Evolutionary conservation across 2,888 invertebrate genomes (phyloP).

Genomic region (Caenorhabditis imperialis): DNA sequence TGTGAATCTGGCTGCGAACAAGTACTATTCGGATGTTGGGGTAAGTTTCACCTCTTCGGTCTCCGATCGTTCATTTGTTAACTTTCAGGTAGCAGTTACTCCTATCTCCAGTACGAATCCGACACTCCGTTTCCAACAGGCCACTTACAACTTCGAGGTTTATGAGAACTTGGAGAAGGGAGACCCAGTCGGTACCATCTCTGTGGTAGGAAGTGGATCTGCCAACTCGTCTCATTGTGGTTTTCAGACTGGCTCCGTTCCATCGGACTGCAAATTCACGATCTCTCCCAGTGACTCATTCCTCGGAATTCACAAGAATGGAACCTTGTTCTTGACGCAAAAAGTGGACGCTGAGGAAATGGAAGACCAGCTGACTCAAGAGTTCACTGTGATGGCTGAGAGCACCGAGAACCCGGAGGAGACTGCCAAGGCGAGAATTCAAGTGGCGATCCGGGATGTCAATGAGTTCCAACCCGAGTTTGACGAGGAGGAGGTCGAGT

Average conservation of each 20-base stretch:
- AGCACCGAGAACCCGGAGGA: slow-evolving; percentile 24
- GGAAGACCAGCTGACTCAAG: slow-evolving; percentile 32
- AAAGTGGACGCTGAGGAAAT: slow-evolving; percentile 56
- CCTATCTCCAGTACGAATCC: slow-evolving; percentile 34
- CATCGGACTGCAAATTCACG: slow-evolving; percentile 18
- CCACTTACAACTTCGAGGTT: slow-evolving; percentile 69
- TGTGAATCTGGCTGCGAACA: slow-evolving; percentile 61
- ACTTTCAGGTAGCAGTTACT: slow-evolving; percentile 56
- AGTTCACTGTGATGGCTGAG: slow-evolving; percentile 25
- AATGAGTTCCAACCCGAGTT: slow-evolving; percentile 74
- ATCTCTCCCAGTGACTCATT: slow-evolving; percentile 44
- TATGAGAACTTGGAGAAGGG: slow-evolving; percentile 67
- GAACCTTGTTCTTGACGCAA: slow-evolving; percentile 62
- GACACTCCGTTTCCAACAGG: slow-evolving; percentile 66
- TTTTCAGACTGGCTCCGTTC: slow-evolving; percentile 28
- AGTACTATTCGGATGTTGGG: slow-evolving; percentile 75
- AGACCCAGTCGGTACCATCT: slow-evolving; percentile 54
- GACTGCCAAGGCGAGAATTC: slow-evolving; percentile 57
- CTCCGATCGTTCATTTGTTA: background rate
- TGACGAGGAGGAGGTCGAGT: slow-evolving; percentile 46
- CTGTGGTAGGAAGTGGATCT: slow-evolving; percentile 14
- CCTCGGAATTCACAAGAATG: slow-evolving; percentile 67
- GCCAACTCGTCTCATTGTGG: too few species aligned
- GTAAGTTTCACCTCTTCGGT: slow-evolving; percentile 45
- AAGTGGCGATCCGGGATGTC: slow-evolving; percentile 71